Evolutionary conservation across 1,140 invertebrate genomes (phyloP), one percentile per base, ranked within the genome.

Genomic region (Lepidurus arcticus): DNA sequence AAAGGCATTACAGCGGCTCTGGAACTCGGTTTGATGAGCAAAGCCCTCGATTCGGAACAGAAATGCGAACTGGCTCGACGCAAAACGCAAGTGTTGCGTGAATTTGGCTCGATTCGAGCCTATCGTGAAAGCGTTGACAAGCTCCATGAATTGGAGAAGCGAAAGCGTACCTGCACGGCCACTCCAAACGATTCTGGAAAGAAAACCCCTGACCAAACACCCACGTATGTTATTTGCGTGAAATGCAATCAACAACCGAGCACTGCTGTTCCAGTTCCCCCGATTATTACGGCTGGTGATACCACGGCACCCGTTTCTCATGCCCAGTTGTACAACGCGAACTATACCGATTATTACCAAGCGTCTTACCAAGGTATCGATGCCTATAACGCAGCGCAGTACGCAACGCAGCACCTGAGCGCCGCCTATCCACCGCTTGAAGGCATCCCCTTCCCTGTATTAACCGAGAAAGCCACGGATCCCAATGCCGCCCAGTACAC

Each of bases 1-100:
- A 73, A 78, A 47, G 82, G 83, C 7, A 81, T 83, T n/a, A 73
- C 80, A 11, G 83, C 83, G 7, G 81, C 82, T 44, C 79, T 82
- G 7, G 74, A 81, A 47, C 78, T 83, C 16, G 82, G 81, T 21
- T 73, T 83, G 13, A 77, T 78, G 21, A 78, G 80, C 24, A 82
- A 82, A 78, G 83, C 83, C 13, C 79, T 83, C 10, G 44, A 26
- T 24, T 44, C 11, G 1, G 75, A 24, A n/a, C 43, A 42, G 16
- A 76, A 76, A 76, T 42, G 21, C 42, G 42, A 76, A 47, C 75
- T 76, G 2, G 75, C 42, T 42, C 26, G 47, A 76, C 34, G 75
- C 7, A 76, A 44, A 42, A 13, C 44, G 42, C 43, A 45, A 45
- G 43, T 76, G 16, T 10, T 26, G 13, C 24, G 75, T n/a, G 75